phyloP scores from a whole-genome alignment of 2,797 vertebrate genomes.

The Ctenopoma kingsleyae region DNA sequence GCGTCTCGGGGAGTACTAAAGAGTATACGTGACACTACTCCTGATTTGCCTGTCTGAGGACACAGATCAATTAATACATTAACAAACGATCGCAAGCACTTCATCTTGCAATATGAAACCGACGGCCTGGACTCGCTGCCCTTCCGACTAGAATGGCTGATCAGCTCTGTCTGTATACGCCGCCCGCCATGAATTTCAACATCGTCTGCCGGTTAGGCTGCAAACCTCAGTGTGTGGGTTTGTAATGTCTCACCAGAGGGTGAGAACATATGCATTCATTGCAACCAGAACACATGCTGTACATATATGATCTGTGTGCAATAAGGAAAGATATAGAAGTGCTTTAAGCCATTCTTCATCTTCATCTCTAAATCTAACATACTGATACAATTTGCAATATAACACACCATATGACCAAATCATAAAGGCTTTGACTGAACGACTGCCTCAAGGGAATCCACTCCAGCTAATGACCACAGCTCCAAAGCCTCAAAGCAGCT shows the following conservation, averaged over 20 bases:
- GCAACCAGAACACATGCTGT: constrained; percentile 23
- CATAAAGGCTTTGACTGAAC: constrained; percentile 45
- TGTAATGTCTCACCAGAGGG: constrained; percentile 47
- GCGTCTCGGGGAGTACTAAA: constrained; percentile 73
- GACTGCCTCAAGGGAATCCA: constrained; percentile 50
- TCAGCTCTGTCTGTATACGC: constrained; percentile 38
- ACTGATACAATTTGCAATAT: constrained; percentile 33
- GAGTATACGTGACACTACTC: constrained; percentile 76
- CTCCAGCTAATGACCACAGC: constrained; percentile 56
- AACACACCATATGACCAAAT: constrained; percentile 33
- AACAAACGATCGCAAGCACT: constrained; percentile 75
- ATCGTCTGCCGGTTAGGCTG: constrained; percentile 27
- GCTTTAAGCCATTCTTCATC: constrained; percentile 7
- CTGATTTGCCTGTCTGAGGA: constrained; percentile 73
- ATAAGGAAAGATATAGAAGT: constrained; percentile 1
- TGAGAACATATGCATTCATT: constrained; percentile 12
- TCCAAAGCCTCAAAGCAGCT: constrained; percentile 29
- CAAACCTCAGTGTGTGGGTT: constrained; percentile 24
- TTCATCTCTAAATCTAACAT: constrained; percentile 18
- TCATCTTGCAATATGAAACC: constrained; percentile 76
- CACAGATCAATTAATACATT: constrained; percentile 83
- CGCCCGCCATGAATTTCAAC: constrained; percentile 47
- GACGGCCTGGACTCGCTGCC: constrained; percentile 51
- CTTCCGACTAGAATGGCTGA: constrained; percentile 57
- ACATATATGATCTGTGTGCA: constrained; percentile 13